Percentiles rank a stretch among this genome's conserved stretches.
Conservation (phyloP, 2,888 invertebrate species). For the Drosophila rubida region DNA sequence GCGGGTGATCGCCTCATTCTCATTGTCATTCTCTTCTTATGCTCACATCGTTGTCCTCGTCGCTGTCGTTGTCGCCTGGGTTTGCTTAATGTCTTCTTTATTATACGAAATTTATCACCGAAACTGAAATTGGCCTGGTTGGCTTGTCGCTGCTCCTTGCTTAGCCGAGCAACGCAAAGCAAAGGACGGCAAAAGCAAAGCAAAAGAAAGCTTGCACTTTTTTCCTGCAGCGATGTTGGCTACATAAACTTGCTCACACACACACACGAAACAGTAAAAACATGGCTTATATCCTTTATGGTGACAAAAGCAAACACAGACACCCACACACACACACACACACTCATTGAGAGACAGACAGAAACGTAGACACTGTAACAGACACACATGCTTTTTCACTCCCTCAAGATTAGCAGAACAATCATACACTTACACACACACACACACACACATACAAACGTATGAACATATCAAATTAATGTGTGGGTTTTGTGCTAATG, state of each 20-base stretch:
- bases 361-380: constrained; percentile 16
- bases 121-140: constrained; percentile 74
- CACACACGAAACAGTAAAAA: constrained; percentile 40
- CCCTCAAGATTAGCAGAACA: constrained; percentile 60
- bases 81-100: constrained; percentile 82
- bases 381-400: constrained; percentile 43
- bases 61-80: constrained; percentile 57
- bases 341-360: background rate
- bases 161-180: constrained; percentile 34
- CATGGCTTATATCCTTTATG: constrained; percentile 65
- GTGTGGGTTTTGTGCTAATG: constrained; percentile 77
- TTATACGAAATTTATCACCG: constrained; percentile 81
- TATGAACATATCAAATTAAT: constrained; percentile 58
- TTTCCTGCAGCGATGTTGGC: constrained; percentile 58
- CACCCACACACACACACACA: constrained; percentile 35
- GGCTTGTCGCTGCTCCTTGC: constrained; percentile 51
- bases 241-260: constrained; percentile 48
- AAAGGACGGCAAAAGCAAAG: constrained; percentile 6
- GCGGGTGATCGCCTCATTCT: constrained; percentile 54
- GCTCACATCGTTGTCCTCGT: constrained; percentile 27
- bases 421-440: constrained; percentile 29
- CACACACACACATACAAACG: constrained; percentile 1
- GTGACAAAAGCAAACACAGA: constrained; percentile 58
- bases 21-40: background rate
- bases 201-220: constrained; percentile 59